Evolutionary conservation across 2,888 invertebrate species (phyloP).

Genomic region (Griposia aprilina): DNA sequence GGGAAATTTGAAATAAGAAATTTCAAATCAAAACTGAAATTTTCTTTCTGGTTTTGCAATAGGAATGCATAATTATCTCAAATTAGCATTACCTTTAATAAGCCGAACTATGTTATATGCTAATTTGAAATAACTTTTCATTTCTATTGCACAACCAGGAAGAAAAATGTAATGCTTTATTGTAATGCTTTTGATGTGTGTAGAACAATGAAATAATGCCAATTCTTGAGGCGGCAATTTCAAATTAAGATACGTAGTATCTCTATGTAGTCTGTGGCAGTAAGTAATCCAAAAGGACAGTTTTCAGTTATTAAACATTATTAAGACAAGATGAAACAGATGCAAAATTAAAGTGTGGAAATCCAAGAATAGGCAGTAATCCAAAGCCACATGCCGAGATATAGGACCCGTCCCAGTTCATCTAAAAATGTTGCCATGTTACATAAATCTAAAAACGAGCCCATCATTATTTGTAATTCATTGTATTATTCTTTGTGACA

Average conservation of each 20-base stretch:
- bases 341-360: not conserved
- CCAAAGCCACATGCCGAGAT: not conserved
- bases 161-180: no score
- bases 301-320: not conserved
- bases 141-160: no score
- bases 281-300: not conserved
- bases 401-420: not conserved
- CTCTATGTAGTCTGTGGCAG: no score
- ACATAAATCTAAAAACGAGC: not conserved
- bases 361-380: not conserved
- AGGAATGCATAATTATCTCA: no score
- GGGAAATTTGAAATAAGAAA: no score
- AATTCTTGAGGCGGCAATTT: not conserved
- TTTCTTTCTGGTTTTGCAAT: no score
- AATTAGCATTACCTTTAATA: no score
- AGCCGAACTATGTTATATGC: no score
- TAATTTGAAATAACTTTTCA: no score
- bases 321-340: not conserved
- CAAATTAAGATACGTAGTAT: not conserved
- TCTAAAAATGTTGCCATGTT: not conserved
- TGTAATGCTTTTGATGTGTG: no score
- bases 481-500: not conserved
- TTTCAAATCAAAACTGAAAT: no score
- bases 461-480: not conserved
- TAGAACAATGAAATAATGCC: not conserved